These are phyloP conservation scores for Copsychus sechellarum DNA, from an alignment of 2,113 vertebrate species.

Conservation along the genomic window DNA sequence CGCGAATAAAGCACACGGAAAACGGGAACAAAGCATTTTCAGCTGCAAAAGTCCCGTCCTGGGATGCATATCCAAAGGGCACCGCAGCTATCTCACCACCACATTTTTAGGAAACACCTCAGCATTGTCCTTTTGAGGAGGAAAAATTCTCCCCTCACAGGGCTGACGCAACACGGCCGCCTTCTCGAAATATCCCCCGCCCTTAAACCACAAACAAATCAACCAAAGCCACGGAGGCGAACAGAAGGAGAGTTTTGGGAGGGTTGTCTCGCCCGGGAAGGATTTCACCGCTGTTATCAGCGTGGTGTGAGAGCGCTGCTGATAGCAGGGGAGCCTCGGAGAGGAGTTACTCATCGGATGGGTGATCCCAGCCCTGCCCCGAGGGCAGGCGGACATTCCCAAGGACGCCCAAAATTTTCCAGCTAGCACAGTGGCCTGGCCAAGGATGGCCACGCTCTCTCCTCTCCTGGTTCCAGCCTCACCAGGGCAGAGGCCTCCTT, in stretches of 20 bases:
- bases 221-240: not conserved
- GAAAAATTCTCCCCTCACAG: not conserved
- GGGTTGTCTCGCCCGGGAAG: not conserved
- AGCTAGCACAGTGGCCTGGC: not conserved
- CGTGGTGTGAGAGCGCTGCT: not conserved
- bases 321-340: not conserved
- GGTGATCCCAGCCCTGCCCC: not conserved
- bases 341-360: not conserved
- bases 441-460: not conserved
- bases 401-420: fast-evolving
- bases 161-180: not conserved
- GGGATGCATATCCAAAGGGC: not conserved
- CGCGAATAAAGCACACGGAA: not conserved
- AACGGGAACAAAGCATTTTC: not conserved
- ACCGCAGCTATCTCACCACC: not conserved
- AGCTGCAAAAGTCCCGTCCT: not conserved
- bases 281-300: not conserved
- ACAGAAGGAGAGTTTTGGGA: not conserved
- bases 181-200: not conserved
- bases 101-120: not conserved
- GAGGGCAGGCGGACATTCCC: not conserved
- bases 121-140: not conserved
- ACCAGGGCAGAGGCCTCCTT: not conserved
- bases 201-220: not conserved
- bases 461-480: no score